These are phyloP conservation scores for Brachycybe producta DNA, from an alignment of 2,888 invertebrate genomes.

Conservation along the genomic window DNA sequence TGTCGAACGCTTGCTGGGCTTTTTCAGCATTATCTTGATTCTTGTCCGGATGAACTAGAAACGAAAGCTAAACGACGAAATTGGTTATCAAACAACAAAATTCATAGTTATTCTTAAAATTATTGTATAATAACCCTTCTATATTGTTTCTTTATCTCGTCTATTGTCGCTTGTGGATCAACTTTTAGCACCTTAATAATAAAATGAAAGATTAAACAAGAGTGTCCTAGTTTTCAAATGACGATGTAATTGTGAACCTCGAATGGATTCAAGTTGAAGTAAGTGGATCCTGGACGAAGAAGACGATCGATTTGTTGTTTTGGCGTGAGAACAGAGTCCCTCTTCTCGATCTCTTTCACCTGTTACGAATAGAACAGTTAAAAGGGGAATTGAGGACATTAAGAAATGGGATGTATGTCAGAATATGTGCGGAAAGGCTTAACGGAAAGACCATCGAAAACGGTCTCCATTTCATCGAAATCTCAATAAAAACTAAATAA, in stretches of 20 bases:
- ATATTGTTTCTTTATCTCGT: conserved; percentile 94
- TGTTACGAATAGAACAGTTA: conserved; percentile 34
- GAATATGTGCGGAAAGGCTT: no score
- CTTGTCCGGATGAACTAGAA: conserved; percentile 98
- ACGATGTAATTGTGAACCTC: conserved; percentile 31
- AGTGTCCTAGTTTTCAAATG: not conserved
- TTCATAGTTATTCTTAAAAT: not conserved
- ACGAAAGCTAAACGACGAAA: conserved; percentile 52
- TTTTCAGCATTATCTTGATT: conserved; percentile 91
- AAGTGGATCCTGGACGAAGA: conserved; percentile 90
- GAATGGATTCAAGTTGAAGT: conserved; percentile 91
- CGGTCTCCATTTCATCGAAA: not conserved
- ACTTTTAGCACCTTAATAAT: conserved; percentile 59
- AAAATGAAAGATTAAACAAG: not conserved
- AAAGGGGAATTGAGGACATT: no score
- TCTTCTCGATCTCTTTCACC: conserved; percentile 97
- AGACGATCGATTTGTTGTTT: conserved; percentile 94
- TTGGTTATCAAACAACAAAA: conserved; percentile 9
- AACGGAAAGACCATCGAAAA: not conserved
- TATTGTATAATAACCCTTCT: conserved; percentile 46
- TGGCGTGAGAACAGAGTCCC: conserved; percentile 91
- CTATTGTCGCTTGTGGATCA: conserved; percentile 75
- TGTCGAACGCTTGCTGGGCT: conserved; percentile 58
- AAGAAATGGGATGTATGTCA: no score
- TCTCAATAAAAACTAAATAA: no score